Percentiles rank a stretch among this genome's conserved stretches.
phyloP scores from a whole-genome alignment of 1,140 invertebrate genomes.

The Drosophila arizonae region DNA sequence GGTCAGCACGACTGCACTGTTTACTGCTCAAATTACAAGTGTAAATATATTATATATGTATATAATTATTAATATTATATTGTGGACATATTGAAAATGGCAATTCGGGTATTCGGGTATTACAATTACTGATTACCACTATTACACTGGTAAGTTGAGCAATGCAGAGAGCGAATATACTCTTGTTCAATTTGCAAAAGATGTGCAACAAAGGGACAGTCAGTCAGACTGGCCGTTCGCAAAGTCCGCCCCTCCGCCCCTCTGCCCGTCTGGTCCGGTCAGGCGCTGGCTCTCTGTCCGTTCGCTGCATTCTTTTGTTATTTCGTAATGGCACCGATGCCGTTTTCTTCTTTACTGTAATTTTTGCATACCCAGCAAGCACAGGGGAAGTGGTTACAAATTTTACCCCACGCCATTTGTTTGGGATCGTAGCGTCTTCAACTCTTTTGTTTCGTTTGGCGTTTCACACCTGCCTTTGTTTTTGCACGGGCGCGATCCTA shows the following conservation, averaged over 20 bases:
- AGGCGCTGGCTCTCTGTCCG: slow-evolving; percentile 11
- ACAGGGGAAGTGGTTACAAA: slow-evolving; percentile 49
- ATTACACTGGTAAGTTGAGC: no score
- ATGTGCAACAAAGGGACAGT: slow-evolving; percentile 32
- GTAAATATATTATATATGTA: no score
- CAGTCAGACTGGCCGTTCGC: slow-evolving; percentile 38
- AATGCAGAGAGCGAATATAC: neutral
- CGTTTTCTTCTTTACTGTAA: slow-evolving; percentile 49
- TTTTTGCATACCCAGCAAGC: slow-evolving; percentile 42
- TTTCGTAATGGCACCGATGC: slow-evolving; percentile 62
- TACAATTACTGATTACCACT: no score
- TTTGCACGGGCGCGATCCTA: slow-evolving; percentile 12
- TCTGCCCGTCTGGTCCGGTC: slow-evolving; percentile 26
- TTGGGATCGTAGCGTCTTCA: neutral
- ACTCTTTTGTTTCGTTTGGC: slow-evolving; percentile 35
- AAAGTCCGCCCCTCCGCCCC: no score
- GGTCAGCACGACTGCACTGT: neutral
- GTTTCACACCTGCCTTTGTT: slow-evolving; percentile 70
- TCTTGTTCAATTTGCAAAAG: neutral
- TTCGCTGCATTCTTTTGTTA: slow-evolving; percentile 69
- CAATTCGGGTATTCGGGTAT: no score
- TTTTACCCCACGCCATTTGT: slow-evolving; percentile 17
- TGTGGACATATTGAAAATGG: no score
- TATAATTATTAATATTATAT: no score
- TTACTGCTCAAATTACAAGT: no score